Base-by-base conservation (phyloP, 2,113 vertebrate genomes). In the Chaetodon auriga region DNA sequence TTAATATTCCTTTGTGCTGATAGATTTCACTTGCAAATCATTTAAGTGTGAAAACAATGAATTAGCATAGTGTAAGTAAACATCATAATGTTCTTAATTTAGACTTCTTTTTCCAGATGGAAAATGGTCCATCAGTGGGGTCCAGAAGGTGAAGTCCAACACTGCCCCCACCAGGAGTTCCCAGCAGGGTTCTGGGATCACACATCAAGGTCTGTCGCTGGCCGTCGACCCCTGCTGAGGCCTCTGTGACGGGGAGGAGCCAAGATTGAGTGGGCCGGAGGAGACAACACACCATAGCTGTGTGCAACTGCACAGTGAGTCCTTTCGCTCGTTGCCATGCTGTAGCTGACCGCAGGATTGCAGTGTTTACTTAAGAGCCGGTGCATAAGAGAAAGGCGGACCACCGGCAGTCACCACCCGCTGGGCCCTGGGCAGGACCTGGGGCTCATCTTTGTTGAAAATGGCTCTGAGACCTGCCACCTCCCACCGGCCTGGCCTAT, bases 391-490 rank as follows among this genome's bases (percentile, higher is more conserved):
- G 94, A 95, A 95, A 88, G 89, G 91, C 84, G 81, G 95, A 96
- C 95, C 95, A 96, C 95, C 95, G 86, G 92, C 92, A 92, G 92
- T 83, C 85, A 81, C 94, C 94, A 94, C 93, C 94, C 94, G 91
- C 91, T 65, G 74, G 94, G 94, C 46, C 68, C 90, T 87, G 92
- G 94, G 85, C 92, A 87, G 87, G 90, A 86, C 89, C 92, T 92
- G 91, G 87, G 94, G 93, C 93, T 95, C 94, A 95, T 96, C 95
- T 95, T 94, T 96, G 95, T 95, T 95, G 94, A 93, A 94, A 94
- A 93, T 95, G 95, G 94, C 95, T 94, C 88, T 68, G 81, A 85
- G 94, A 92, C 91, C 88, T 91, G 87, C 90, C 78, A 72, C 88
- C 92, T 94, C 92, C 92, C 89, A 91, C 90, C 49, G 77, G 89